Evolutionary conservation across 2,113 vertebrate genomes (phyloP).

Genomic region (Alces alces): DNA sequence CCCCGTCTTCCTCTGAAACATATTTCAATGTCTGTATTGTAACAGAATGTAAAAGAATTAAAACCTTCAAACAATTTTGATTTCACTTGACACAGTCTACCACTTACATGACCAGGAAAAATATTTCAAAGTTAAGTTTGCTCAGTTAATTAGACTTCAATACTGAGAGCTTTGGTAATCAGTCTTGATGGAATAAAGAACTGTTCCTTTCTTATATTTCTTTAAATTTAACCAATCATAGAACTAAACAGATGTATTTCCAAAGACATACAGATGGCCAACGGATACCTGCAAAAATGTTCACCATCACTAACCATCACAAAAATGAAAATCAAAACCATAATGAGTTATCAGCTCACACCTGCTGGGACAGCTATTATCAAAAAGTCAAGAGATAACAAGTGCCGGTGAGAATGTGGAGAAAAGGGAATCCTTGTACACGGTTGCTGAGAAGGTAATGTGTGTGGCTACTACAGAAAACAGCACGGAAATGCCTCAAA

Average conservation of each 20-base stretch:
- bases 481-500: neutral
- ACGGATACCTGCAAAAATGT: neutral
- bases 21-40: neutral
- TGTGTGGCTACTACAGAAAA: neutral
- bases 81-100: neutral
- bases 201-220: neutral
- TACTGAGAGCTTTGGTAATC: neutral
- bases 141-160: neutral
- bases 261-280: neutral
- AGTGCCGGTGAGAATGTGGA: neutral
- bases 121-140: slow-evolving; percentile 6
- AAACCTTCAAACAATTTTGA: neutral
- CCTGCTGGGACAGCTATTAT: neutral
- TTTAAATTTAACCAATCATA: neutral
- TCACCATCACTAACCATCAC: neutral
- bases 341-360: neutral
- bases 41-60: neutral
- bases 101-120: neutral
- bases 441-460: neutral
- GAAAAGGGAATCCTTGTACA: neutral
- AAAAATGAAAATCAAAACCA: neutral
- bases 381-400: neutral
- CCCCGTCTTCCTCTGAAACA: neutral
- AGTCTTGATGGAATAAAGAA: neutral
- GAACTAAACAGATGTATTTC: neutral